A percentile compares a stretch with the other conserved stretches of the same genome.
phyloP scores from a whole-genome alignment of 1,140 invertebrate species.

The Zaprionus davidi region DNA sequence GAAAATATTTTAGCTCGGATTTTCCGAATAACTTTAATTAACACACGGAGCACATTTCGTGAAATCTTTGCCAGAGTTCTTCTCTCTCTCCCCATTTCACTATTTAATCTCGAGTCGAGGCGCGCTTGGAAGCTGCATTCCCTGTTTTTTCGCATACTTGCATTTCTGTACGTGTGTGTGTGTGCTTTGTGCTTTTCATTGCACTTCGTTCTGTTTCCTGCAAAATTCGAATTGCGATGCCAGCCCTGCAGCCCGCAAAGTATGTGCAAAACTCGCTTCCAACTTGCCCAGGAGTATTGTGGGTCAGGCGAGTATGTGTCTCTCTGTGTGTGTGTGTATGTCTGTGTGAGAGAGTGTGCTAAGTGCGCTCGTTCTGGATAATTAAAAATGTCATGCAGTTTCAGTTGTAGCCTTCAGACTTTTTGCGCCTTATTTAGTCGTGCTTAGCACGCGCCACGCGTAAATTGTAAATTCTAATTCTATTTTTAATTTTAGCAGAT shows the following conservation, averaged over 20 bases:
- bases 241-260: neutral
- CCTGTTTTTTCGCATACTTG: neutral
- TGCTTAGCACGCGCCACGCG: constrained; percentile 2
- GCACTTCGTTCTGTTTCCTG: neutral
- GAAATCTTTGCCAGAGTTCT: too few species aligned
- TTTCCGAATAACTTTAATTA: constrained; percentile 2
- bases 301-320: neutral
- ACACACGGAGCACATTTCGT: neutral
- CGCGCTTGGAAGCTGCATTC: neutral
- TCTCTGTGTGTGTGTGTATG: neutral
- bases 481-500: constrained; percentile 10
- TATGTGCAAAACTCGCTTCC: neutral
- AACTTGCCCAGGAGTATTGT: constrained; percentile 4
- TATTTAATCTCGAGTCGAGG: neutral
- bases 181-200: neutral
- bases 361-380: constrained; percentile 77
- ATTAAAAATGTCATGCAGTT: constrained; percentile 71
- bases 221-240: neutral
- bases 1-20: constrained; percentile 1
- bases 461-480: constrained; percentile 14
- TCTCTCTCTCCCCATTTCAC: neutral
- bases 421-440: constrained; percentile 55
- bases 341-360: constrained; percentile 40
- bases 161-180: neutral
- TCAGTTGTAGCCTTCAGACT: constrained; percentile 15